phyloP scores from a whole-genome alignment of 2,888 invertebrate species.

The Pheosia tremula region DNA sequence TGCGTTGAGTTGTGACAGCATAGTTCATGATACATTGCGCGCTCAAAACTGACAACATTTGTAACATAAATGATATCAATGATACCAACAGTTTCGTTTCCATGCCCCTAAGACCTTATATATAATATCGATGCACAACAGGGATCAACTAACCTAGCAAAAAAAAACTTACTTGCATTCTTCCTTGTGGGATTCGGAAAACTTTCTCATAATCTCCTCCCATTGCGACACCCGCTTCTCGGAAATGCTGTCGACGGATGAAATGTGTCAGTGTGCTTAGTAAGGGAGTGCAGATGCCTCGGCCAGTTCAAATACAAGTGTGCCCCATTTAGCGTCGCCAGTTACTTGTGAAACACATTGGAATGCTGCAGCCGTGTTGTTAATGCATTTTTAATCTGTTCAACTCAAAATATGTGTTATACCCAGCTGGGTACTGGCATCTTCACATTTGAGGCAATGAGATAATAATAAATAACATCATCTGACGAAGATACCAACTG shows the following conservation, averaged over 20 bases:
- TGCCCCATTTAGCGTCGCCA: constrained; percentile 23
- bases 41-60: too few species aligned
- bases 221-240: constrained; percentile 67
- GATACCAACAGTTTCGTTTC: too few species aligned
- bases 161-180: constrained; percentile 61
- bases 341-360: constrained; percentile 2
- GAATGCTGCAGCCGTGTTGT: not conserved
- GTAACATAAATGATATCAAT: too few species aligned
- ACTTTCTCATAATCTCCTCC: constrained; percentile 73
- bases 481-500: too few species aligned
- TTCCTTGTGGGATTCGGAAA: constrained; percentile 64
- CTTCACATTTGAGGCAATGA: not conserved
- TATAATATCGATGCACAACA: too few species aligned
- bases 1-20: too few species aligned
- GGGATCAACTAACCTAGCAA: too few species aligned
- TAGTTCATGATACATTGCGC: too few species aligned
- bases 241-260: constrained; percentile 24
- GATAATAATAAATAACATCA: too few species aligned
- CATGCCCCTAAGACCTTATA: too few species aligned
- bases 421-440: not conserved
- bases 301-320: constrained; percentile 35
- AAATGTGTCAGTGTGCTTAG: constrained; percentile 6
- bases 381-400: constrained; percentile 3
- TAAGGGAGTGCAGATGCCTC: constrained; percentile 12
- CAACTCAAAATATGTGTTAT: not conserved